A percentile compares a stretch with the other conserved stretches of the same genome.
Evolutionary conservation across 2,113 vertebrate genomes (phyloP).

Genomic region (Pseudonaja textilis): DNA sequence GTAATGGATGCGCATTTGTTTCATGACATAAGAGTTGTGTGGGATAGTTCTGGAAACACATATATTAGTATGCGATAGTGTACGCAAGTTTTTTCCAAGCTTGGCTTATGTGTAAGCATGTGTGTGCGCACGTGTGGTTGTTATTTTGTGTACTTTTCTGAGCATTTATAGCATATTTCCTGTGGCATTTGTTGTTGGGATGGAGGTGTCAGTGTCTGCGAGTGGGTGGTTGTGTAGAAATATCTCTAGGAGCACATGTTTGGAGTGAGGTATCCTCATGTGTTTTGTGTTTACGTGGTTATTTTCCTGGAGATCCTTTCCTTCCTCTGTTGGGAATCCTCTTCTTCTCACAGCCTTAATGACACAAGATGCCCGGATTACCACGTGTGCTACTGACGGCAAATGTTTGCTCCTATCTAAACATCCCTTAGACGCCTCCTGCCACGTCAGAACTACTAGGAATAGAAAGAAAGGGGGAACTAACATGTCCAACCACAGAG

Average conservation of each 20-base stretch:
- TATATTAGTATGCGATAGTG: background rate
- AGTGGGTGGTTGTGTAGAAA: conserved; percentile 9
- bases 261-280: background rate
- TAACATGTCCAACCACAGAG: conserved; percentile 30
- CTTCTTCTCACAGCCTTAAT: background rate
- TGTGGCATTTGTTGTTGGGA: background rate
- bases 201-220: background rate
- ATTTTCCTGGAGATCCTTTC: conserved; percentile 1
- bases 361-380: conserved; percentile 17
- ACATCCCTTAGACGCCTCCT: conserved; percentile 24
- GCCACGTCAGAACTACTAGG: conserved; percentile 19
- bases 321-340: background rate
- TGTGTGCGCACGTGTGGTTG: background rate
- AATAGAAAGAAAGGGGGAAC: background rate
- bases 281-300: background rate
- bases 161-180: conserved; percentile 7
- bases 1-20: background rate
- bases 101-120: background rate
- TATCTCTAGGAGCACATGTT: background rate
- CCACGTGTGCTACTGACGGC: background rate
- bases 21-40: background rate
- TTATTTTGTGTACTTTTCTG: background rate
- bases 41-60: background rate
- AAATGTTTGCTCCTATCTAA: conserved; percentile 24
- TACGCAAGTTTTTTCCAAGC: background rate